phyloP scores from a whole-genome alignment of 2,797 vertebrate genomes.

The Ctenosaura bakeri region DNA sequence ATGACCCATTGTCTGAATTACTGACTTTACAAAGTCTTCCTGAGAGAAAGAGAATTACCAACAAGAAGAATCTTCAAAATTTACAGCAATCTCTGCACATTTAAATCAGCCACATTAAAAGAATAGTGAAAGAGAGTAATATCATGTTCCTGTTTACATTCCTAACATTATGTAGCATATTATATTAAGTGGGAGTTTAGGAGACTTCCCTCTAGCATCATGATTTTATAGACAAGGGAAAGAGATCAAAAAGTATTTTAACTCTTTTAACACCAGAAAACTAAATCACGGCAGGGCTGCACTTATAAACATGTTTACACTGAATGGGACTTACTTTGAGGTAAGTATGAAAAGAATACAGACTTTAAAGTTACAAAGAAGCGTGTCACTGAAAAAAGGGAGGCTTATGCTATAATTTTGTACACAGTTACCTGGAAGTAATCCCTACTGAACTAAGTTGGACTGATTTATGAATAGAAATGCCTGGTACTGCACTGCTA shows the following conservation, averaged over 20 bases:
- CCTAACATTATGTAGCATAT: not conserved
- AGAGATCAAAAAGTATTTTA: not conserved
- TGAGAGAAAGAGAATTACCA: slow-evolving; percentile 8
- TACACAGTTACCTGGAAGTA: not conserved
- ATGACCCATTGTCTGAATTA: slow-evolving; percentile 17
- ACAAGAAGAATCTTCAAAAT: not conserved
- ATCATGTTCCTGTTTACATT: slow-evolving; percentile 11
- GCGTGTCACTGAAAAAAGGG: not conserved
- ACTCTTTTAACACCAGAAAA: not conserved
- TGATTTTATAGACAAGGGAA: not conserved
- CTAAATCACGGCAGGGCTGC: not conserved
- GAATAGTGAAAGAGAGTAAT: fast-evolving
- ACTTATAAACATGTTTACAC: no score
- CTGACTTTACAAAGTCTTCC: not conserved
- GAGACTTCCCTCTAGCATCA: not conserved
- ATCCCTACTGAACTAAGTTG: not conserved
- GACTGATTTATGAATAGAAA: not conserved
- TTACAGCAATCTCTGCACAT: not conserved
- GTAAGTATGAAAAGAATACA: not conserved
- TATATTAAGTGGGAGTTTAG: not conserved
- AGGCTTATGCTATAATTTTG: not conserved
- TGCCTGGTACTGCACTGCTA: not conserved
- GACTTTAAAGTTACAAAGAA: not conserved
- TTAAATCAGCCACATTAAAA: not conserved
- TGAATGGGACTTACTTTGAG: not conserved